These are phyloP conservation scores for Remorina albescens DNA, from an alignment of 2,797 vertebrate species.

Conservation along the genomic window DNA sequence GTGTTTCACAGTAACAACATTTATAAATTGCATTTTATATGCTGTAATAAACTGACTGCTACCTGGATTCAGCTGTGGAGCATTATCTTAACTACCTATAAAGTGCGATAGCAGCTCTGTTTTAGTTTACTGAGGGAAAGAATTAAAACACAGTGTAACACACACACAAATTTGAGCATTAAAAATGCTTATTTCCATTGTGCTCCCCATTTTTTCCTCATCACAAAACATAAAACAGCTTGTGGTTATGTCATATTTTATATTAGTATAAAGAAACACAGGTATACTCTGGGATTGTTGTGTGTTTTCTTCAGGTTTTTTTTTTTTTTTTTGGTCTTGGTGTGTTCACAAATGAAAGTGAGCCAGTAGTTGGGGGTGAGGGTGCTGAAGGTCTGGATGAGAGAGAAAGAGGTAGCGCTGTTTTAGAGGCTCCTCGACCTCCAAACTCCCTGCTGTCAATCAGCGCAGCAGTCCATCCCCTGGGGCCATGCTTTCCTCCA, in stretches of 20 bases:
- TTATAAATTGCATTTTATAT: slow-evolving; percentile 68
- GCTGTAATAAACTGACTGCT: slow-evolving; percentile 68
- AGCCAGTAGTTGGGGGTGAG: slow-evolving; percentile 56
- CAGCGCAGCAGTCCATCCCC: slow-evolving; percentile 80
- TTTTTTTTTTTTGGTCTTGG: slow-evolving; percentile 35
- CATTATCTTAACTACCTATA: slow-evolving; percentile 71
- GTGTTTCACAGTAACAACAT: slow-evolving; percentile 66
- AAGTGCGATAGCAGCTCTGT: slow-evolving; percentile 60
- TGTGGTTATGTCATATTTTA: slow-evolving; percentile 52
- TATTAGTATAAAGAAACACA: slow-evolving; percentile 43
- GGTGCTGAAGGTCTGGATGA: slow-evolving; percentile 64
- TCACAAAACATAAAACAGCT: slow-evolving; percentile 46
- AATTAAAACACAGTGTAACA: slow-evolving; percentile 62
- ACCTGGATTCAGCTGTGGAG: slow-evolving; percentile 73
- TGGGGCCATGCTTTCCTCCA: slow-evolving; percentile 78
- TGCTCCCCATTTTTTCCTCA: slow-evolving; percentile 55
- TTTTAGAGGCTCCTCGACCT: slow-evolving; percentile 85
- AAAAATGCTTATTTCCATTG: slow-evolving; percentile 45
- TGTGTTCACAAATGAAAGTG: slow-evolving; percentile 59
- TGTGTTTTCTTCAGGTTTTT: slow-evolving; percentile 20
- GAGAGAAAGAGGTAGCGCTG: slow-evolving; percentile 67
- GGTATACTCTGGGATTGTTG: slow-evolving; percentile 31
- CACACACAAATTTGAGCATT: slow-evolving; percentile 34
- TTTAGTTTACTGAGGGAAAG: slow-evolving; percentile 70
- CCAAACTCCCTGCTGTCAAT: slow-evolving; percentile 87